A percentile compares a stretch with the other conserved stretches of the same genome.
Evolutionary conservation across 2,113 vertebrate species (phyloP).

Genomic region (Crotalus tigris): DNA sequence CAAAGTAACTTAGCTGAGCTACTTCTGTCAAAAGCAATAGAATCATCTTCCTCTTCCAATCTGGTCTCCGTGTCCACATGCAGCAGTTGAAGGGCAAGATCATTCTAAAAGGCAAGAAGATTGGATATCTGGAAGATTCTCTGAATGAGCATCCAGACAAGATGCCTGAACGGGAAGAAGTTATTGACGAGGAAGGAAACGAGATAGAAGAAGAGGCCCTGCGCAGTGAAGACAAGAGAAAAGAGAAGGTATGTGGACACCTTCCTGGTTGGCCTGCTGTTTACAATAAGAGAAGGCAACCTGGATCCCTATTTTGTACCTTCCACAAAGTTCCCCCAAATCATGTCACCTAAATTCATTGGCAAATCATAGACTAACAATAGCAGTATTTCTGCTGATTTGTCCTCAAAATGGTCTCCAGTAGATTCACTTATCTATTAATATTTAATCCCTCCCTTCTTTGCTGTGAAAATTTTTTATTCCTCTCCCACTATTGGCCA

Average conservation of each 20-base stretch:
- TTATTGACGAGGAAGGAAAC: constrained; percentile 52
- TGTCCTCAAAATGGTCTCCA: not conserved
- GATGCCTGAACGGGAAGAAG: constrained; percentile 67
- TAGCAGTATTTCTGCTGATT: not conserved
- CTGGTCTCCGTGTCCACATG: not conserved
- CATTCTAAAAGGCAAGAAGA: constrained; percentile 90
- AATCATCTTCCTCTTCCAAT: not conserved
- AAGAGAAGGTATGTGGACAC: constrained; percentile 69
- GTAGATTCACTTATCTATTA: not conserved
- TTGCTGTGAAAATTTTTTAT: not conserved
- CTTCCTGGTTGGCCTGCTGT: not conserved
- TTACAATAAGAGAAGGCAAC: not conserved
- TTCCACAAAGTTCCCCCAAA: not conserved
- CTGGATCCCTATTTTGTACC: not conserved
- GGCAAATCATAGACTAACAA: not conserved
- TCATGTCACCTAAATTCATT: not conserved
- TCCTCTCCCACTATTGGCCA: not conserved
- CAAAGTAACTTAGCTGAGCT: not conserved
- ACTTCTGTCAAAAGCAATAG: not conserved
- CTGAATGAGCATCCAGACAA: constrained; percentile 71
- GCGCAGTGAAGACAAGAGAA: constrained; percentile 64
- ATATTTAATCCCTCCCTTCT: not conserved
- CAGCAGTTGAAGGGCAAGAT: constrained; percentile 87
- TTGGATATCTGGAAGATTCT: constrained; percentile 67
- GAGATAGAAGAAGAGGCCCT: constrained; percentile 50